Percentiles rank a stretch among this genome's conserved stretches.
Evolutionary conservation across 2,113 vertebrate genomes (phyloP).

Genomic region (Ictalurus furcatus): DNA sequence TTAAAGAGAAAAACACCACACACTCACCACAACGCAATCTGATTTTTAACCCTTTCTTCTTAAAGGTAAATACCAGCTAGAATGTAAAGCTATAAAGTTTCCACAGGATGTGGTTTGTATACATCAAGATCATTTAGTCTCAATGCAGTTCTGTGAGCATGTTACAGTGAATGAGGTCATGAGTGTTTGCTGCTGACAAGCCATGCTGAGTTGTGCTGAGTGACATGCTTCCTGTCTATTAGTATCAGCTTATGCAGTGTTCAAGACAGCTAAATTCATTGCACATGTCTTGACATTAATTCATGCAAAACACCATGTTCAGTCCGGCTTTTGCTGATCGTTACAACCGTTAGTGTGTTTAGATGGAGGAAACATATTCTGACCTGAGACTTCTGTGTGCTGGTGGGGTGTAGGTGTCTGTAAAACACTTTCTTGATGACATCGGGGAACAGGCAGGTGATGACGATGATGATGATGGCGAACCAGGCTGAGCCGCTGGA

Average conservation of each 20-base stretch:
- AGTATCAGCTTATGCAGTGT: not conserved
- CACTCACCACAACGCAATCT: not conserved
- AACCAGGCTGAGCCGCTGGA: slow-evolving; percentile 98
- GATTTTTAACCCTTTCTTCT: not conserved
- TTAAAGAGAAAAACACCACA: not conserved
- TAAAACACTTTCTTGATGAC: slow-evolving; percentile 93
- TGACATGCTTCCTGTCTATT: slow-evolving; percentile 25
- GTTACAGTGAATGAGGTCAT: slow-evolving; percentile 19
- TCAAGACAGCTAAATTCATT: not conserved
- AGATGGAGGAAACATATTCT: not conserved
- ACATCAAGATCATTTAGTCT: not conserved
- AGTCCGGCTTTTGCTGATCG: not conserved
- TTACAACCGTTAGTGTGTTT: not conserved
- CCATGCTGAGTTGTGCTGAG: slow-evolving; percentile 43
- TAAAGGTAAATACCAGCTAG: not conserved
- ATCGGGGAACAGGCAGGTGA: slow-evolving; percentile 89
- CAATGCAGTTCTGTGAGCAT: slow-evolving; percentile 13
- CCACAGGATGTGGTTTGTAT: slow-evolving; percentile 19
- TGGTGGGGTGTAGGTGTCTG: slow-evolving; percentile 88
- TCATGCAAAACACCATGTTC: not conserved
- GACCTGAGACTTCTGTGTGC: slow-evolving; percentile 96
- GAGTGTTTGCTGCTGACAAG: not conserved
- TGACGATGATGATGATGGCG: slow-evolving; percentile 91
- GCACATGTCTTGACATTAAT: not conserved
- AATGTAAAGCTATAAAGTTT: not conserved